A percentile compares a stretch with the other conserved stretches of the same genome.
Evolutionary conservation across 2,888 invertebrate genomes (phyloP).

Genomic region (Papilio demoleus): DNA sequence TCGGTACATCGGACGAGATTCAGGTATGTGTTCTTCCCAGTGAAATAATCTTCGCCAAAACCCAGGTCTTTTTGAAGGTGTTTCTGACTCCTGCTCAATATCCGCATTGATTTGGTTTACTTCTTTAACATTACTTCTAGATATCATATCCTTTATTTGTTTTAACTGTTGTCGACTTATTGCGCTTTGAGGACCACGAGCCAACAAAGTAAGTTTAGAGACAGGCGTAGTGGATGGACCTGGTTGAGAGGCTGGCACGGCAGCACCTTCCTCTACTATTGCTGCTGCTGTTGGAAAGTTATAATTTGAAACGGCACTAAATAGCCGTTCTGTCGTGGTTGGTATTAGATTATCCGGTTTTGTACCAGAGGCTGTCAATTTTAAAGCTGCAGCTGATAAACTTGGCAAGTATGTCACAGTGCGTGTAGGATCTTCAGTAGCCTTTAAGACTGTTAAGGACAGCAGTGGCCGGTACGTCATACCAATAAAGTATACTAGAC

Average conservation of each 20-base stretch:
- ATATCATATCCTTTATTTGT: slow-evolving; percentile 69
- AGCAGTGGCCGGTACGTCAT: slow-evolving; percentile 71
- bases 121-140: slow-evolving; percentile 57
- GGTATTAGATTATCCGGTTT: slow-evolving; percentile 50
- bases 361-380: slow-evolving; percentile 50
- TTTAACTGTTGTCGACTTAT: slow-evolving; percentile 66
- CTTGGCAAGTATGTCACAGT: slow-evolving; percentile 75
- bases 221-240: slow-evolving; percentile 61
- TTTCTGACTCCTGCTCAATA: slow-evolving; percentile 51
- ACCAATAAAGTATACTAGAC: slow-evolving; percentile 63
- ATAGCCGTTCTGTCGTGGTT: slow-evolving; percentile 58
- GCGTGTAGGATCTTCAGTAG: slow-evolving; percentile 64
- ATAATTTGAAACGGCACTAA: slow-evolving; percentile 57
- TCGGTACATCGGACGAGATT: slow-evolving; percentile 74
- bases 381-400: slow-evolving; percentile 55
- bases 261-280: slow-evolving; percentile 58
- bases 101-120: slow-evolving; percentile 54
- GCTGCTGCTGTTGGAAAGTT: slow-evolving; percentile 71
- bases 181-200: slow-evolving; percentile 60
- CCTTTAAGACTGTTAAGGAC: slow-evolving; percentile 64
- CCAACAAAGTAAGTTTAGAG: slow-evolving; percentile 64
- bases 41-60: slow-evolving; percentile 64
- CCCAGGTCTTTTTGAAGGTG: slow-evolving; percentile 39
- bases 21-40: slow-evolving; percentile 69
- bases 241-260: slow-evolving; percentile 50